Percentiles rank a stretch among this genome's conserved stretches.
Evolutionary conservation across 2,888 invertebrate genomes (phyloP).

Genomic region (Carterocephalus palaemon): DNA sequence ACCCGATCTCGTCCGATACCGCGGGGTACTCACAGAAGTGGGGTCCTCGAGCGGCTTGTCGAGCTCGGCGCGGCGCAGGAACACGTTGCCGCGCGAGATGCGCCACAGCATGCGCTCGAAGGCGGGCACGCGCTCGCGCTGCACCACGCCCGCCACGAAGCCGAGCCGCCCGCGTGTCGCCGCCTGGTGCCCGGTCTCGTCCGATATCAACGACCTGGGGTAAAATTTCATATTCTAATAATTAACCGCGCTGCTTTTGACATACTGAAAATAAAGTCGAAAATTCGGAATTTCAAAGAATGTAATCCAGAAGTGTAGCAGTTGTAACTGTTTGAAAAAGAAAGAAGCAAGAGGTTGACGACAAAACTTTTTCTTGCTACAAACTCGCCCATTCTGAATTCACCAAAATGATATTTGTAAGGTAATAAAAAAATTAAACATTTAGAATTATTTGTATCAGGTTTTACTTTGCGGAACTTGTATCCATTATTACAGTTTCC

Average conservation of each 20-base stretch:
- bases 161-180: conserved; percentile 78
- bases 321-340: too few relatives aligned
- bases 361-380: too few relatives aligned
- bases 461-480: too few relatives aligned
- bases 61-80: conserved; percentile 91
- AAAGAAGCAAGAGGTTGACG: too few relatives aligned
- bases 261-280: background rate
- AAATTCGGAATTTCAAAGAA: too few relatives aligned
- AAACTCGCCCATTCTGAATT: too few relatives aligned
- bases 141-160: conserved; percentile 96
- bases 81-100: conserved; percentile 94
- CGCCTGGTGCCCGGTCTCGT: conserved; percentile 62
- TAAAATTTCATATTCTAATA: background rate
- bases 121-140: conserved; percentile 90
- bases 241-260: background rate
- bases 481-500: too few relatives aligned
- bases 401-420: too few relatives aligned
- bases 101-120: conserved; percentile 97
- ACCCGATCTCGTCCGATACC: conserved; percentile 67
- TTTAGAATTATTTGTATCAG: too few relatives aligned
- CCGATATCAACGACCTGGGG: conserved; percentile 65
- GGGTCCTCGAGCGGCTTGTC: conserved; percentile 91
- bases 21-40: conserved; percentile 83
- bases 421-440: too few relatives aligned
- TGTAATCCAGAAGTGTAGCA: too few relatives aligned